These are phyloP conservation scores for Lissocephala sabroskyi DNA, from an alignment of 2,888 invertebrate species.

Conservation along the genomic window DNA sequence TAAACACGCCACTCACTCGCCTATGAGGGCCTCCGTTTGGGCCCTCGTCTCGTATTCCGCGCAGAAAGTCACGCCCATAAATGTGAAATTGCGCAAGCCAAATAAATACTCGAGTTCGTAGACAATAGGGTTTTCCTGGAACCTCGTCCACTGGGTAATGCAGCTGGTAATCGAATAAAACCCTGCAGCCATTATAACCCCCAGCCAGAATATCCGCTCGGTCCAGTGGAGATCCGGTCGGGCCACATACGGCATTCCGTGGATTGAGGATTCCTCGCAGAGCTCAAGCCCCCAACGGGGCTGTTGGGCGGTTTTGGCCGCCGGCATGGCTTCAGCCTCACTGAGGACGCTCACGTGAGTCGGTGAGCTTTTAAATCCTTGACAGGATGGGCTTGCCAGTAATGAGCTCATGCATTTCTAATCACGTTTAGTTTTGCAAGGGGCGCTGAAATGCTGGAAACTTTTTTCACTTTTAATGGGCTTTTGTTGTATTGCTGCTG, in stretches of 20 bases:
- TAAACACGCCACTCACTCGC: constrained; percentile 40
- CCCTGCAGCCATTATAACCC: constrained; percentile 42
- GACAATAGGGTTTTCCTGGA: constrained; percentile 74
- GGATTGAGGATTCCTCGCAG: constrained; percentile 59
- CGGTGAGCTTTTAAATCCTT: no score
- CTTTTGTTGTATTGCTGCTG: constrained; percentile 18
- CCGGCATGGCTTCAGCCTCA: no score
- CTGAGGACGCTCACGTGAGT: no score
- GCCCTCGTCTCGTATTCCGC: constrained; percentile 68
- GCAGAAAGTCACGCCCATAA: constrained; percentile 74
- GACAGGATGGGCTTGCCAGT: no score
- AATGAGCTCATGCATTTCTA: no score
- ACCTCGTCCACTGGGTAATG: constrained; percentile 70
- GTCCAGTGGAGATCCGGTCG: constrained; percentile 56
- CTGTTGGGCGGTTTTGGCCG: no score
- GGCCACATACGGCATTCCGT: constrained; percentile 65
- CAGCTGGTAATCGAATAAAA: constrained; percentile 56
- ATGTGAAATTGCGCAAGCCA: constrained; percentile 73
- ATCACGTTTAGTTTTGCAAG: no score
- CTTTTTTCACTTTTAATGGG: constrained; percentile 30
- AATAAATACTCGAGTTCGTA: constrained; percentile 74
- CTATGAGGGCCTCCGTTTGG: constrained; percentile 55
- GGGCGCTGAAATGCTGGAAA: no score
- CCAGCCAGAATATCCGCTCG: constrained; percentile 63
- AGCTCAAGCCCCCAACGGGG: constrained; percentile 25